Percentiles rank a stretch among this genome's conserved stretches.
phyloP scores from a whole-genome alignment of 2,797 vertebrate genomes.

The Pampus argenteus region DNA sequence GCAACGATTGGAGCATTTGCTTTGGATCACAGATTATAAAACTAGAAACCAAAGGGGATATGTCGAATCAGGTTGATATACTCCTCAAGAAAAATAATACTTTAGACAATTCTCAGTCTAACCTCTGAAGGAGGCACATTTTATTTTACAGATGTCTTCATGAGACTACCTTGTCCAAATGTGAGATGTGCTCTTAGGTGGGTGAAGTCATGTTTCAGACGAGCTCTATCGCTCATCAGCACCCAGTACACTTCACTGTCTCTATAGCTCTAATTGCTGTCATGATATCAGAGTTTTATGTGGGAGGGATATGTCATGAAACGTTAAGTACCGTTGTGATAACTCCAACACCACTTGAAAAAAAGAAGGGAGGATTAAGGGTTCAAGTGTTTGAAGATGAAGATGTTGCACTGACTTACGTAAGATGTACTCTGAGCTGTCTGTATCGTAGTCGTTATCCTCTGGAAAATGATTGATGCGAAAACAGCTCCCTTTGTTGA shows the following conservation, averaged over 20 bases:
- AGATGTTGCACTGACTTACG: constrained; percentile 87
- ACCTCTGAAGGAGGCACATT: not conserved
- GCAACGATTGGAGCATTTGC: constrained; percentile 6
- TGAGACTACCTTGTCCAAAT: constrained; percentile 9
- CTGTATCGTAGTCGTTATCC: constrained; percentile 97
- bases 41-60: constrained; percentile 12
- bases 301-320: constrained; percentile 53
- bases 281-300: constrained; percentile 67
- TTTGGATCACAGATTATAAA: not conserved
- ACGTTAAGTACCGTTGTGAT: constrained; percentile 60
- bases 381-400: constrained; percentile 53
- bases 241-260: constrained; percentile 42
- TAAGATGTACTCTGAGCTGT: constrained; percentile 98
- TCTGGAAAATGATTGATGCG: constrained; percentile 99
- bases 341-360: constrained; percentile 48
- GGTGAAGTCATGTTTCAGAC: constrained; percentile 33
- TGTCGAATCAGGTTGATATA: constrained; percentile 14
- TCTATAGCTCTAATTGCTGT: constrained; percentile 47
- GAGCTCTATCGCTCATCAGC: constrained; percentile 22
- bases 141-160: not conserved
- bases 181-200: not conserved
- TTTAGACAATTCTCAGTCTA: not conserved
- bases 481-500: constrained; percentile 97
- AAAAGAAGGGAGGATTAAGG: constrained; percentile 43
- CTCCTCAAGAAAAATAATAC: not conserved